Conservation (phyloP, 2,888 invertebrate species). For the Dicranocentrus wangi region DNA sequence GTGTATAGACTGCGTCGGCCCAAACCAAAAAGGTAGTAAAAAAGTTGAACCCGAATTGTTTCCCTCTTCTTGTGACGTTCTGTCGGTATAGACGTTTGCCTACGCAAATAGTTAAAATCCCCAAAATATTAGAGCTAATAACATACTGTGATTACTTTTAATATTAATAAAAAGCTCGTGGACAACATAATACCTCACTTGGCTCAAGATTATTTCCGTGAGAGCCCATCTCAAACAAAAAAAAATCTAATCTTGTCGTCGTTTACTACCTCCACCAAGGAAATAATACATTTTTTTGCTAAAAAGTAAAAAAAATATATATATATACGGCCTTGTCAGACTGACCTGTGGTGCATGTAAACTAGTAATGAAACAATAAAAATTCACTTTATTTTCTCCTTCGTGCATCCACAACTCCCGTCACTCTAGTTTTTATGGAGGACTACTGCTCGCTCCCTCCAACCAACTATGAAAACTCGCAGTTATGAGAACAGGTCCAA, state of each 20-base stretch:
- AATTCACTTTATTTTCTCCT: constrained; percentile 36
- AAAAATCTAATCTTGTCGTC: constrained; percentile 30
- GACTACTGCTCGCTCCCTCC: too few species aligned
- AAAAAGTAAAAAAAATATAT: neutral
- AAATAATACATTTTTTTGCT: neutral
- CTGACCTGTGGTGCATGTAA: constrained; percentile 18
- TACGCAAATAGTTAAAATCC: too few species aligned
- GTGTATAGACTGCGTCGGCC: too few species aligned
- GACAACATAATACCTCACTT: neutral
- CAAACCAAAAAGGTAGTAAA: too few species aligned
- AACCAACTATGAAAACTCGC: neutral
- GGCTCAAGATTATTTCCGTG: neutral
- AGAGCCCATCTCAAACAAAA: neutral
- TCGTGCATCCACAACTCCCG: constrained; percentile 7
- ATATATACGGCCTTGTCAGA: constrained; percentile 31
- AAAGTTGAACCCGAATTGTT: too few species aligned
- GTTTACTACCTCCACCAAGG: constrained; percentile 5
- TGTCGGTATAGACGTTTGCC: too few species aligned
- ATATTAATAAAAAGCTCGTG: constrained; percentile 22
- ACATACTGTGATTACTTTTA: constrained; percentile 34
- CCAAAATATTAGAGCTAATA: constrained; percentile 20
- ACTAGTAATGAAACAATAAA: constrained; percentile 47
- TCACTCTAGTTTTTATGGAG: constrained; percentile 17
- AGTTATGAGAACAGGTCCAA: neutral
- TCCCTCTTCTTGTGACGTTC: too few species aligned